A percentile compares a stretch with the other conserved stretches of the same genome.
Evolutionary conservation across 2,113 vertebrate species (phyloP).

Genomic region (Deroptyus accipitrinus): DNA sequence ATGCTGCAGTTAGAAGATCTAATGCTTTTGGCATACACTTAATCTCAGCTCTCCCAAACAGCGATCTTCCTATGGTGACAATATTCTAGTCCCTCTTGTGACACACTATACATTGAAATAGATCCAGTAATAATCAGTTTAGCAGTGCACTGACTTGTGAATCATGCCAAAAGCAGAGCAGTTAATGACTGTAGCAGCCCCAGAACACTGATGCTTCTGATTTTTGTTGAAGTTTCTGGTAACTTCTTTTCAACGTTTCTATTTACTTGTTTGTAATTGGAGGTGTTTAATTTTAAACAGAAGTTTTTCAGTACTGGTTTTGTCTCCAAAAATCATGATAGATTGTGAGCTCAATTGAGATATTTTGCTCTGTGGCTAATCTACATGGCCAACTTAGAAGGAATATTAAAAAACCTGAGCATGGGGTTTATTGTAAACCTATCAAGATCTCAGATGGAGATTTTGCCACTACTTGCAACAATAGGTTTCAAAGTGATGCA

Average conservation of each 20-base stretch:
- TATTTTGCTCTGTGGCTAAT: background rate
- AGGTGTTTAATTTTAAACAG: background rate
- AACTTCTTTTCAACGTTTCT: background rate
- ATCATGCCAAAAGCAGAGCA: background rate
- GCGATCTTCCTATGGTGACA: background rate
- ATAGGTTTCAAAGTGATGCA: background rate
- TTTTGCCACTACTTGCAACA: background rate
- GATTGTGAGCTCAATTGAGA: background rate
- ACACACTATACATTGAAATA: fast-evolving
- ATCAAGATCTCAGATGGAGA: background rate
- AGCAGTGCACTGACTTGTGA: background rate
- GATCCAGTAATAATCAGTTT: background rate
- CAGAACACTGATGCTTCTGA: background rate
- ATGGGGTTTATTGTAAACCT: background rate
- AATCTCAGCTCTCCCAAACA: background rate
- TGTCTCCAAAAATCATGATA: background rate
- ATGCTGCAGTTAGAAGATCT: background rate
- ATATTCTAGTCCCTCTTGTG: background rate
- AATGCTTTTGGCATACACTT: background rate
- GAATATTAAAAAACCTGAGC: background rate
- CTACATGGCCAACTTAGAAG: background rate
- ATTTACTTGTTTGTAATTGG: background rate
- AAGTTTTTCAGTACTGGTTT: background rate
- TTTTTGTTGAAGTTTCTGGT: background rate
- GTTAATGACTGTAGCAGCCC: background rate